Percentiles rank a stretch among this genome's conserved stretches.
phyloP scores from a whole-genome alignment of 2,113 vertebrate genomes.

The Loxodonta africana region DNA sequence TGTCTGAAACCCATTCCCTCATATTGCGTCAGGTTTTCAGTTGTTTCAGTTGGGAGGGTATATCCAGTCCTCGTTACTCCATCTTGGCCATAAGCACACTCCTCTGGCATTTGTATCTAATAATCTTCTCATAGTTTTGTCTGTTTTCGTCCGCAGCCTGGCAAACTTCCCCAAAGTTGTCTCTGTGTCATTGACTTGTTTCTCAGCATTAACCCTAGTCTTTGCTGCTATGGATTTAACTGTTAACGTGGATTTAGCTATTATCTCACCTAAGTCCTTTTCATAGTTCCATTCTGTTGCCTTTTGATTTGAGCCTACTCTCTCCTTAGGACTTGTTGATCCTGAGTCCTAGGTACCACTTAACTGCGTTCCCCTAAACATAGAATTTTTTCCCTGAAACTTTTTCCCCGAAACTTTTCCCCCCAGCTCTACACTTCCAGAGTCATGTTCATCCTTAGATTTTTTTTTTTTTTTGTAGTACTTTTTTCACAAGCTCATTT shows the following conservation, averaged over 20 bases:
- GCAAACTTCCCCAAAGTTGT: no score
- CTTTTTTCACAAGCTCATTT: background rate
- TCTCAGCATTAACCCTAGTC: background rate
- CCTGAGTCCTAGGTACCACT: background rate
- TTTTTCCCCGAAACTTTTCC: background rate
- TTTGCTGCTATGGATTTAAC: no score
- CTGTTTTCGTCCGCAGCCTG: background rate
- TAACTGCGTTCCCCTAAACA: background rate
- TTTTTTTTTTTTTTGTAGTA: background rate
- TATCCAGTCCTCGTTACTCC: background rate
- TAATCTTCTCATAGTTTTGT: background rate
- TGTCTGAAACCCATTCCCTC: background rate
- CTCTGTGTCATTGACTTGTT: fast-evolving
- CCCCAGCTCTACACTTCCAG: background rate
- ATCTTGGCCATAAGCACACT: background rate
- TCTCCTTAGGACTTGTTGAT: background rate
- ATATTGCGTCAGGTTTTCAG: background rate
- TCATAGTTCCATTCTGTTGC: background rate
- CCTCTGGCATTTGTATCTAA: background rate
- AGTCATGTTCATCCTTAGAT: background rate
- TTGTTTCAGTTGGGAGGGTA: background rate
- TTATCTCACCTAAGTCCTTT: background rate
- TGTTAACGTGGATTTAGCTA: background rate
- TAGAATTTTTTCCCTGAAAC: background rate
- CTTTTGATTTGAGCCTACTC: background rate